phyloP scores from a whole-genome alignment of 2,888 invertebrate species.

The Erebia ligea region DNA sequence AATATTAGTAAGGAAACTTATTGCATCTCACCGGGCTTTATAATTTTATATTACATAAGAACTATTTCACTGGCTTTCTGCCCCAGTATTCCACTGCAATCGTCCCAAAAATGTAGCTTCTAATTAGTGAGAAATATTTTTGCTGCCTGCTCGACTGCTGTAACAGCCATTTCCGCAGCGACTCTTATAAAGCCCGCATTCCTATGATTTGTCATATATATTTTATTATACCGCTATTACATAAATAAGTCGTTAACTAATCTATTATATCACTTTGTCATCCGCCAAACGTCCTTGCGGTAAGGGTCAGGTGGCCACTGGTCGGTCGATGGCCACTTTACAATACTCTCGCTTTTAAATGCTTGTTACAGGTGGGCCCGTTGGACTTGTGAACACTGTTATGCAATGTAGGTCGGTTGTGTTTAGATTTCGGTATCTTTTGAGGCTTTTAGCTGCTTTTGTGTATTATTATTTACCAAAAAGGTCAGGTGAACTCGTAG shows the following conservation, averaged over 20 bases:
- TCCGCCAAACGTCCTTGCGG: conserved; percentile 61
- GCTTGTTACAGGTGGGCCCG: conserved; percentile 24
- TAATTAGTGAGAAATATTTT: conserved; percentile 13
- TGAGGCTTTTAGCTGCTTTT: conserved; percentile 1
- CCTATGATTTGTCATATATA: conserved; percentile 1
- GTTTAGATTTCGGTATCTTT: conserved; percentile 5
- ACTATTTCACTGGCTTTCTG: conserved; percentile 8
- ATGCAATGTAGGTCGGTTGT: conserved; percentile 11
- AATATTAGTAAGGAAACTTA: too few relatives aligned
- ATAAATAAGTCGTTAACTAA: conserved; percentile 18
- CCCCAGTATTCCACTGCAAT: conserved; percentile 7
- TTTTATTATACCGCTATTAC: conserved; percentile 12
- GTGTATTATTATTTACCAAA: background rate
- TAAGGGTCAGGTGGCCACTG: conserved; percentile 64
- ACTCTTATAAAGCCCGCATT: background rate
- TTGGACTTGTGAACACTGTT: conserved; percentile 2
- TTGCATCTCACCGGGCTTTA: background rate
- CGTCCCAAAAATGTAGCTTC: background rate
- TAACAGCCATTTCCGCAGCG: background rate
- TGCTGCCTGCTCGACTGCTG: background rate
- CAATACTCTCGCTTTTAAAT: conserved; percentile 60
- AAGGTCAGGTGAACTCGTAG: too few relatives aligned
- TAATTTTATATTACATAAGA: background rate
- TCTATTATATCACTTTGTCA: conserved; percentile 20
- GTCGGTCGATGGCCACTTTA: conserved; percentile 63